phyloP scores from a whole-genome alignment of 2,888 invertebrate genomes.

The Palloptera scutellata region DNA sequence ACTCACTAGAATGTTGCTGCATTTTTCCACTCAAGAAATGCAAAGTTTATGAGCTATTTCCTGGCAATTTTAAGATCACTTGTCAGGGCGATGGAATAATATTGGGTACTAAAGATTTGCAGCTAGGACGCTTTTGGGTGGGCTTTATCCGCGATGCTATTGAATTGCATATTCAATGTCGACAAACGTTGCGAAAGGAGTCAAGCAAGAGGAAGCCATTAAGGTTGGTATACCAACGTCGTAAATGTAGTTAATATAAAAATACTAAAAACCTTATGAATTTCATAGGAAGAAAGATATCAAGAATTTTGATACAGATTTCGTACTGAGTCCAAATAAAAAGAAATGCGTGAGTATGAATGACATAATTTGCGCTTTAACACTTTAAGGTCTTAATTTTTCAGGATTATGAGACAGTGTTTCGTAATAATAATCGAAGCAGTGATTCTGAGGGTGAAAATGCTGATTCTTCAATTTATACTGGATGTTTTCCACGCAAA shows the following conservation, averaged over 20 bases:
- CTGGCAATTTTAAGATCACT: constrained; percentile 69
- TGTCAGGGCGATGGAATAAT: constrained; percentile 70
- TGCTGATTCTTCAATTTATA: constrained; percentile 29
- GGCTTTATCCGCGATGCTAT: constrained; percentile 68
- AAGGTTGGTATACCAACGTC: constrained; percentile 41
- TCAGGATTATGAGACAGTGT: constrained; percentile 61
- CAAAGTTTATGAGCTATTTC: constrained; percentile 68
- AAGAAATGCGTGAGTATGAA: constrained; percentile 64
- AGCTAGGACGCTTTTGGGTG: constrained; percentile 69
- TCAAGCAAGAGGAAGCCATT: constrained; percentile 71
- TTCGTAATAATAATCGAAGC: constrained; percentile 56
- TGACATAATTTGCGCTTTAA: too few species aligned
- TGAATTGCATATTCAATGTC: constrained; percentile 67
- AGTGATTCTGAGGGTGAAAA: constrained; percentile 58
- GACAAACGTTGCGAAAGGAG: constrained; percentile 71
- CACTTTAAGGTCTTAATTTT: constrained; percentile 23
- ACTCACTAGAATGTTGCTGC: constrained; percentile 72
- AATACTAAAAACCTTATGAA: background rate
- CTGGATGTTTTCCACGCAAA: background rate
- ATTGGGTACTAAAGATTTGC: constrained; percentile 67
- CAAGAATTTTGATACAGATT: constrained; percentile 66
- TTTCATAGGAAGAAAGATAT: constrained; percentile 66
- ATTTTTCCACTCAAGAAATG: constrained; percentile 77
- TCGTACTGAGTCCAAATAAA: constrained; percentile 66
- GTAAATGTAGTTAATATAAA: background rate